These are phyloP conservation scores for Excalfactoria chinensis DNA, from an alignment of 2,113 vertebrate genomes.

Conservation along the genomic window DNA sequence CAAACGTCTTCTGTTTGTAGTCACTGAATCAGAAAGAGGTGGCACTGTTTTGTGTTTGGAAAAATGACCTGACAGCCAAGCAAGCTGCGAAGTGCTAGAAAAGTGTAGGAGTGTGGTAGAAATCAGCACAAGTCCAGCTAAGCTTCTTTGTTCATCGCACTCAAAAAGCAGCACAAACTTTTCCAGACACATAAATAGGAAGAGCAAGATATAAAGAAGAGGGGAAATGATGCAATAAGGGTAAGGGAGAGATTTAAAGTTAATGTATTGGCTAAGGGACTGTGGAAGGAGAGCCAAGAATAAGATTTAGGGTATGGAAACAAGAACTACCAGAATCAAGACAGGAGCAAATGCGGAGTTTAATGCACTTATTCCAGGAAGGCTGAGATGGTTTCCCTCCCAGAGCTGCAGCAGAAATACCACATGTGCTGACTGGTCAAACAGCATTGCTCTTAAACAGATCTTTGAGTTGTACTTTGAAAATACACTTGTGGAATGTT, in stretches of 20 bases:
- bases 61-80: neutral
- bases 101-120: neutral
- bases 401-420: neutral
- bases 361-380: slow-evolving; percentile 30
- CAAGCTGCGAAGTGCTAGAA: neutral
- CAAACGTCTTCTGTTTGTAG: neutral
- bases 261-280: neutral
- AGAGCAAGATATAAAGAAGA: neutral
- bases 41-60: neutral
- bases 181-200: slow-evolving; percentile 13
- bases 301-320: slow-evolving; percentile 36
- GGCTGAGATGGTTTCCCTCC: neutral
- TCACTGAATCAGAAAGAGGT: neutral
- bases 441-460: neutral
- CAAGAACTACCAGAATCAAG: neutral
- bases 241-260: slow-evolving; percentile 1
- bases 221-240: neutral
- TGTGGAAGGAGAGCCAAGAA: slow-evolving; percentile 9
- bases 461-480: neutral
- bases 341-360: slow-evolving; percentile 6
- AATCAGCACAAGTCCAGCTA: neutral
- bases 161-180: neutral
- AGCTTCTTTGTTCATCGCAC: neutral
- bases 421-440: neutral
- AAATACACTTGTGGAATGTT: neutral